Base-by-base conservation (phyloP, 2,113 vertebrate species). In the Trogon surrucura region DNA sequence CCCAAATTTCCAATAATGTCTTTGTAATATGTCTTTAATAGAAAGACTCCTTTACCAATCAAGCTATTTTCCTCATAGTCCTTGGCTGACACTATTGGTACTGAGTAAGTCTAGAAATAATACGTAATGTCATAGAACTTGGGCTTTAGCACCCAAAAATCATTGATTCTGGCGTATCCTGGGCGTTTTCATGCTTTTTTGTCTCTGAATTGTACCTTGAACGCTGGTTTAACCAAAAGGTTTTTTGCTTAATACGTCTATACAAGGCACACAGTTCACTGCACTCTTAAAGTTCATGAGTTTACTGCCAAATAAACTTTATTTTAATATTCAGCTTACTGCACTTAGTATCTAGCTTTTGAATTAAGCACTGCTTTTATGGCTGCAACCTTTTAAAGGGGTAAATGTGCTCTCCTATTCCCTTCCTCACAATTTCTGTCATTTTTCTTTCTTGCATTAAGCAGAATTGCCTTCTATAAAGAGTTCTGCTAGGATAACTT, bases 231-330 rank as follows among this genome's bases (percentile, higher is more conserved):
- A 85, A 82, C 32, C 22, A 56, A 67, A 64, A 64, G 30, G 13
- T 5, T 44, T 77, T 86, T 79, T 83, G 32, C 47, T 95, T 92
- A 91, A 70, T 85, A 48, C 57, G n/a, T 32, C 51, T 88, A n/a
- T 51, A 44, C 16, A 87, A 54, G 27, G 19, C 27, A 72, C 36
- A 38, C 23, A 17, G 45, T 87, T 80, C 91, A 85, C 34, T 69
- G 53, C 16, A 47, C 29, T 70, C 48, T 41, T 80, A 64, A 92
- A 95, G 85, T 94, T 95, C 91, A 93, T 86, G 65, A 90, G 21
- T 96, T 93, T 96, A 82, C 64, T 92, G 87, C 69, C 85, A 96
- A 96, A 96, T 93, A 83, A 5, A 56, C 72, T 80, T 88, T 67
- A 92, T 89, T 96, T 92, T 95, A 93, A 91, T 90, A 91, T 77